These are phyloP conservation scores for Astreopora myriophthalma DNA, from an alignment of 64 coral and sea anemone species.

Conservation along the genomic window DNA sequence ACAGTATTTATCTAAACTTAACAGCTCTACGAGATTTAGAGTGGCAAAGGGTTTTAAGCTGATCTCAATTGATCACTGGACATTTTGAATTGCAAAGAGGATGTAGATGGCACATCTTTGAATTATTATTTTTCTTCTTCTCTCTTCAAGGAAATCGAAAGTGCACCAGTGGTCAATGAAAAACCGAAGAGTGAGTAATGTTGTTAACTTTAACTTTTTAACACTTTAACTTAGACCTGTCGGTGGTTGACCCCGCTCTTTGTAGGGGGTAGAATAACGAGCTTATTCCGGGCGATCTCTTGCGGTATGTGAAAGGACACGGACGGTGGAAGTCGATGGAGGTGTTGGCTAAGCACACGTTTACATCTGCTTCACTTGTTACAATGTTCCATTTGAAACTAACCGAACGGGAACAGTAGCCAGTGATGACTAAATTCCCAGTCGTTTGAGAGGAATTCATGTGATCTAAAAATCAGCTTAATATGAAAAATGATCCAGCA, in stretches of 20 bases:
- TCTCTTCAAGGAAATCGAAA: too few relatives aligned
- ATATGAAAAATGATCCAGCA: not conserved
- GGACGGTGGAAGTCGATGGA: not conserved
- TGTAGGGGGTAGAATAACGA: conserved; percentile 12
- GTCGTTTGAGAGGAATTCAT: not conserved
- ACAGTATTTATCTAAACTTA: conserved; percentile 42
- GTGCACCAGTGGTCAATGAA: too few relatives aligned
- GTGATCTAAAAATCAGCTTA: conserved; percentile 32
- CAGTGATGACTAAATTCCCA: too few relatives aligned
- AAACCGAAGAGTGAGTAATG: not conserved
- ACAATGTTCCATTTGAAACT: not conserved
- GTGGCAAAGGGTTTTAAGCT: not conserved
- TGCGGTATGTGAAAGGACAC: not conserved
- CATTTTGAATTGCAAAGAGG: not conserved
- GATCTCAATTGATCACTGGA: not conserved
- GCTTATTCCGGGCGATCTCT: conserved; percentile 18
- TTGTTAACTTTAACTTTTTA: not conserved
- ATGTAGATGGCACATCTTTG: not conserved
- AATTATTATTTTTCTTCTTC: not conserved
- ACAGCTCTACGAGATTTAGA: not conserved
- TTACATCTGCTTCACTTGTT: not conserved
- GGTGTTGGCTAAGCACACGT: not conserved
- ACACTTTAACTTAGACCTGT: not conserved
- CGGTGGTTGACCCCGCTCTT: not conserved
- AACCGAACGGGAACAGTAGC: not conserved